Base-by-base conservation (phyloP, 2,113 vertebrate genomes). In the Leiothrix lutea region DNA sequence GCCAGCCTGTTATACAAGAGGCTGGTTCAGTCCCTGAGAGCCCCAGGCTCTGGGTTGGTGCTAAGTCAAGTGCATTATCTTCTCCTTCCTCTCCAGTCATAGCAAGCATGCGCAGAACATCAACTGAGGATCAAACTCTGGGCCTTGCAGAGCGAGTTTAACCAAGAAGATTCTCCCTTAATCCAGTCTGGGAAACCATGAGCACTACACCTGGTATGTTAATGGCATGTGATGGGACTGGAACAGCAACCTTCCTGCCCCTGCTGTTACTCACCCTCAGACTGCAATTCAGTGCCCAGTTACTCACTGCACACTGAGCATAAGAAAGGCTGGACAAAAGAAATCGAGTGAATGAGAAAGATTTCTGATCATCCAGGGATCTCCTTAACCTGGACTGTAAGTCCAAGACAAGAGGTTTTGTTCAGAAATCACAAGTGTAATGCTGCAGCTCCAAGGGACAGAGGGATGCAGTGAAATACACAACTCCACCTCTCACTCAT, bases 81-180 rank as follows among this genome's bases (percentile, higher is more conserved):
- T 28, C 71, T 61, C 86, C 47, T 87, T 56, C 60, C 38, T 91
- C 53, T 74, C 4, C 62, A 69, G 21, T 4, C 5, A 5, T 20
- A 89, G 48, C 57, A 72, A 72, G 48, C 72, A 73, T 67, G 36
- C 17, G 6, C 44, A 56, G 53, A 95, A 73, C 12, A 18, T 36
- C 51, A 66, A 5, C 33, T 26, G 33, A 83, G 47, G 54, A 90
- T 47, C 75, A 86, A 95, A 78, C 79, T 66, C 88, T 62, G 50
- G 61, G 74, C 72, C 94, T 92, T 23, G 82, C 12, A 80, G 88
- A 95, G 64, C 95, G 47, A 93, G 81, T 97, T 95, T 78, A 88
- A 75, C 81, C 5, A 1, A 93, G 88, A 62, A 38, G 91, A 73
- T 93, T 83, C 85, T 82, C 33, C 79, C 74, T 75, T 90, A 69